Conservation (phyloP, 2,113 vertebrate genomes). For the Rhynchomys soricoides region DNA sequence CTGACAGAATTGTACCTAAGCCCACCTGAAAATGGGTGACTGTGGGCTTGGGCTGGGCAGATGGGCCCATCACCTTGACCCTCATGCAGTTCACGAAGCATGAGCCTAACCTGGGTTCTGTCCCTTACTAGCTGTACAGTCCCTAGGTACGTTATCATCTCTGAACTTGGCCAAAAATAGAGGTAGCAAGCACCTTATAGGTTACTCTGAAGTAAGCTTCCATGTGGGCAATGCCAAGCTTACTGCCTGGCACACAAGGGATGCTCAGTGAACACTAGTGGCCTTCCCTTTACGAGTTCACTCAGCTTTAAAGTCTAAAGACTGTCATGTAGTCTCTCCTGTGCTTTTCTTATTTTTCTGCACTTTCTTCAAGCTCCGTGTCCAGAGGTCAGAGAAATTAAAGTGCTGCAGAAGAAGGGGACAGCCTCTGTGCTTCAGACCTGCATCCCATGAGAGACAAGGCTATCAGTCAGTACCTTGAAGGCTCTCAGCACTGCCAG, state of each 20-base stretch:
- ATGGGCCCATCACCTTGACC: not conserved
- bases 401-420: not conserved
- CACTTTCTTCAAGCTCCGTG: conserved; percentile 20
- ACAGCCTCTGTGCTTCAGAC: not conserved
- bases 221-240: not conserved
- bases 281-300: not conserved
- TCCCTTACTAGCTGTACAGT: not conserved
- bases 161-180: conserved; percentile 6
- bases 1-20: not conserved
- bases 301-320: conserved; percentile 48
- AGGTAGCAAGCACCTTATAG: not conserved
- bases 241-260: not conserved
- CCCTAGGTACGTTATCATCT: not conserved
- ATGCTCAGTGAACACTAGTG: not conserved
- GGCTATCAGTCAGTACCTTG: conserved; percentile 84
- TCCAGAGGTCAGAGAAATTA: not conserved
- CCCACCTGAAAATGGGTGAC: not conserved
- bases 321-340: not conserved
- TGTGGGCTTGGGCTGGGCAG: not conserved
- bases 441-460: not conserved
- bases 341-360: conserved; percentile 46
- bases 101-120: not conserved
- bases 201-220: not conserved
- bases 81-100: not conserved
- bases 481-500: conserved; percentile 93